Base-by-base conservation (phyloP, 2,113 vertebrate species). In the Bagarius yarrelli region DNA sequence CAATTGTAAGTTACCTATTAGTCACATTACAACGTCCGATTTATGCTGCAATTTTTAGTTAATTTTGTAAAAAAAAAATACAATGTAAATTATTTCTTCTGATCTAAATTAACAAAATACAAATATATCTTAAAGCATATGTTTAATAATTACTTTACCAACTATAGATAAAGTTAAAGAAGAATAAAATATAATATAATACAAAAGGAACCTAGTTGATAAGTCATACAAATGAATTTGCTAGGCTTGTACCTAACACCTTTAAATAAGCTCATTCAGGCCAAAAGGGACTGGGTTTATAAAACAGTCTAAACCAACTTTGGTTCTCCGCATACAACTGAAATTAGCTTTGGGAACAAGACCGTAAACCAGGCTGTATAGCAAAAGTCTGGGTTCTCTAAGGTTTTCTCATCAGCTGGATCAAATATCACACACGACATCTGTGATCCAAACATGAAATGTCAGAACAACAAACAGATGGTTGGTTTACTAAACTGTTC, bases 291-390 rank as follows among this genome's bases (percentile, higher is more conserved):
- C 75, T 27, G 18, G 34, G 72, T 52, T 72, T 79, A 60, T 57
- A 82, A 55, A 25, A 85, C 71, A 52, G 76, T 74, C 81, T 70
- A 55, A 76, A 85, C 80, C 57, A 56, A 69, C 79, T 85, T 44
- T 76, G 66, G 27, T 79, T 78, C 70, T 61, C 81, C 30, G 66
- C 66, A 81, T 61, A 81, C 79, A 70, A 63, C 74, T 75, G 78
- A 83, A 85, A 85, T 85, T 81, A 85, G 81, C 84, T 83, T 74
- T 56, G 82, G 82, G 84, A 83, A 50, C 63, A n/a, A 81, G 78
- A 85, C 81, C 83, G 69, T 66, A 60, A 60, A 34, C 74, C 81
- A 56, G 40, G 57, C 79, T 78, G 64, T 75, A 81, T 60, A 78
- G 67, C 77, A 76, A 36, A 11, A 73, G 19, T 74, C 73, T 59